Base-by-base conservation (phyloP, 2,888 invertebrate species). In the Ochropleura leucogaster region DNA sequence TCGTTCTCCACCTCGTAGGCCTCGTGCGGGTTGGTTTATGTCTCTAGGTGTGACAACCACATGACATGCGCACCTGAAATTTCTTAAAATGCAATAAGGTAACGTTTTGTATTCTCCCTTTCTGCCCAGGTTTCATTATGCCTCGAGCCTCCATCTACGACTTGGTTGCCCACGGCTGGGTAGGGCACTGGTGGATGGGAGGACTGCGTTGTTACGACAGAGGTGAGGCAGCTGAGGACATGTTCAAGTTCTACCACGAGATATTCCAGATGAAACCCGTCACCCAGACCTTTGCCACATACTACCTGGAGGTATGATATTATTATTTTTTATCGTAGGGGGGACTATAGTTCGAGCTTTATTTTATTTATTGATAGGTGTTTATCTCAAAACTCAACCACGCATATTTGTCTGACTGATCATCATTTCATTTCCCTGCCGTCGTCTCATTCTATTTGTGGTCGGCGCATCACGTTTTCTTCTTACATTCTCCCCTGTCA, bases 101-200 rank as follows among this genome's bases (percentile, higher is more conserved):
- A 20, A 30, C 14, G 4, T 40, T 18, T 14, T 62, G 4, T 20
- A 12, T 4, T 44, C 14, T 62, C n/a, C n/a, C n/a, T n/a, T 66
- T 49, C 16, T 20, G 8, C 12, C 0, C 65, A 95, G 95, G 95
- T 3, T 95, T 90, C 77, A 83, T 91, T 0, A 92, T 94, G 92
- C 94, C 94, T 2, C 91, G 95, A 0, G 83, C 89, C 0, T 86
- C 86, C 0, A 72, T 87, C 0, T 90, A 91, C 79, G 93, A 93
- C 30, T n/a, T 77, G 46, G 20, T 90, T 4, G 90, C 85, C 0
- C 92, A 93, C 86, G 89, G 85, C 3, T 96, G 95, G 95, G 83
- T 92, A 0, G 95, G 95, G 0, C 95, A 95, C 87, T 96, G 95
- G 95, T 95, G 95, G 95, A 92, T 94, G 92, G 95, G 93, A 0